Evolutionary conservation across 2,113 vertebrate species (phyloP).

Genomic region (Myrmophylax atrothorax): DNA sequence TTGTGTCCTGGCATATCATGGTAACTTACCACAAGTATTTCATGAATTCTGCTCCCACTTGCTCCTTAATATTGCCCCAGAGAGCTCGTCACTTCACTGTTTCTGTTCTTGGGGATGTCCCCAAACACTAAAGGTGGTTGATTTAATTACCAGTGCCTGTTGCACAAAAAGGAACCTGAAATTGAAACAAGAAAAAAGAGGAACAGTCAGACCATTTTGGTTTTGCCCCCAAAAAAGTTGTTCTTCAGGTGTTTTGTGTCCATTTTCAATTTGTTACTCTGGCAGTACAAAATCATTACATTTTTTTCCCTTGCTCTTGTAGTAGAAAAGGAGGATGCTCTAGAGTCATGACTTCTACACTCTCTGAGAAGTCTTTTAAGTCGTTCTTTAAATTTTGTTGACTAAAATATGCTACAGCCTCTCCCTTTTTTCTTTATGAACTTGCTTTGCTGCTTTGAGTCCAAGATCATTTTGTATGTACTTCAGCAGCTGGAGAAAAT

Average conservation of each 20-base stretch:
- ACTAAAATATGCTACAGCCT: neutral
- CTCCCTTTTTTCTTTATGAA: neutral
- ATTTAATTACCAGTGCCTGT: neutral
- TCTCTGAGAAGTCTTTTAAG: neutral
- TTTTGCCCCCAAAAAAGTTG: neutral
- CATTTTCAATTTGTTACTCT: neutral
- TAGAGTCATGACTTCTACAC: neutral
- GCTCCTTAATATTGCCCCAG: neutral
- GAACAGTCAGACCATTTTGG: neutral
- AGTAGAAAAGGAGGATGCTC: neutral
- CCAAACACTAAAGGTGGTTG: neutral
- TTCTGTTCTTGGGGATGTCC: neutral
- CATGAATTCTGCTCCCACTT: neutral
- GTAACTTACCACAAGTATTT: neutral
- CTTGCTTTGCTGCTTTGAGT: slow-evolving; percentile 10
- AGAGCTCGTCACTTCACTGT: neutral
- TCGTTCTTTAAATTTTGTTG: neutral
- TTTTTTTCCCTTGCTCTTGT: neutral
- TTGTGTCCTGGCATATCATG: neutral
- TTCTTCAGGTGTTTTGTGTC: neutral
- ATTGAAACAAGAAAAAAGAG: neutral
- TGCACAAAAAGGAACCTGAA: neutral
- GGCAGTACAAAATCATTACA: neutral
- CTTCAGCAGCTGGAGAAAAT: slow-evolving; percentile 11
- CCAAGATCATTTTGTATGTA: neutral